Evolutionary conservation across 2,797 vertebrate genomes (phyloP).

Genomic region (Liasis olivaceus): DNA sequence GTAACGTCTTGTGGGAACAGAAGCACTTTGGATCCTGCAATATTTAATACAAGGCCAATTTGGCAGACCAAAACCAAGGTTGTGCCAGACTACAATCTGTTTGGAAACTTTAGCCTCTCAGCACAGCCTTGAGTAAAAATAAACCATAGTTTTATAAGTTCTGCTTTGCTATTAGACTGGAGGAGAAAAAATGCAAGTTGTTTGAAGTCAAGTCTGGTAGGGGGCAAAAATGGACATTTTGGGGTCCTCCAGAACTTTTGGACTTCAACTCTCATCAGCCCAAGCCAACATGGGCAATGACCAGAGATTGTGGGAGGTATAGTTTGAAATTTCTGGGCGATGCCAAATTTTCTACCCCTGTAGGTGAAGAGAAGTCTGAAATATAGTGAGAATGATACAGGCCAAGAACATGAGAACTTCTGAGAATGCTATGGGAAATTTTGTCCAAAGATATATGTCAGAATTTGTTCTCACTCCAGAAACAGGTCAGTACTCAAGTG

Average conservation of each 20-base stretch:
- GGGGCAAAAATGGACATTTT: neutral
- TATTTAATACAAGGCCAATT: slow-evolving; percentile 5
- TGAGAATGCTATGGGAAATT: neutral
- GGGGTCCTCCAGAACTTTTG: neutral
- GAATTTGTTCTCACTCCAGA: neutral
- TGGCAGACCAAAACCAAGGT: neutral
- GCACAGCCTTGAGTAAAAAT: neutral
- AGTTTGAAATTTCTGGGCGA: neutral
- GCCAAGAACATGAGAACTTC: neutral
- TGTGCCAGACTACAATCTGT: slow-evolving; percentile 52
- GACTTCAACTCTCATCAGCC: neutral
- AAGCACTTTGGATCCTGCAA: slow-evolving; percentile 15
- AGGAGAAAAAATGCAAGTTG: slow-evolving; percentile 12
- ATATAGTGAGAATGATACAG: neutral
- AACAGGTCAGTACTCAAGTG: neutral
- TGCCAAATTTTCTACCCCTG: neutral
- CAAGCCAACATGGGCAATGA: neutral
- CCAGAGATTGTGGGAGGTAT: neutral
- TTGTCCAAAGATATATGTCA: neutral
- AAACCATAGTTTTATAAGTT: slow-evolving; percentile 21
- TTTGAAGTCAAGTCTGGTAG: neutral
- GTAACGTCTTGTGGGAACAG: slow-evolving; percentile 19
- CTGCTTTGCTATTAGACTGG: slow-evolving; percentile 50
- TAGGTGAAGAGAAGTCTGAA: neutral
- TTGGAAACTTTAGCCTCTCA: slow-evolving; percentile 40